Base-by-base conservation (phyloP, 1,140 invertebrate species). In the Cydia amplana region DNA sequence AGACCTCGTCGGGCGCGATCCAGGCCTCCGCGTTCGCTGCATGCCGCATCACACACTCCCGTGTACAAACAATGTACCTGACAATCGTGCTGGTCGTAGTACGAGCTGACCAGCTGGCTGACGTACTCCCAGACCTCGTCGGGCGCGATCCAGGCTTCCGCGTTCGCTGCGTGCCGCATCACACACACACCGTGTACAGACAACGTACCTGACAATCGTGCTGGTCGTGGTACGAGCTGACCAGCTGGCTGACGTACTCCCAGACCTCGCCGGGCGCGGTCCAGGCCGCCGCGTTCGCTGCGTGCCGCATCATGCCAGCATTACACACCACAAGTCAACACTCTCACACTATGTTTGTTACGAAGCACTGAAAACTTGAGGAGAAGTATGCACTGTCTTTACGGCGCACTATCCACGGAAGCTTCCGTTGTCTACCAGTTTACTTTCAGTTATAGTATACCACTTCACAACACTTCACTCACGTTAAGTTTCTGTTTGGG, bases 101-200 rank as follows among this genome's bases (percentile, higher is more conserved):
- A 92, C 14, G 89, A 92, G 85, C 87, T 92, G 85, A 92, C 91
- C 4, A 92, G 85, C 75, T 92, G 89, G 75, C 88, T 92, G 80
- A 92, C 89, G 80, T 91, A 92, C 86, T 92, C 91, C 91, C 91
- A 92, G 75, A 92, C 91, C 80, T 92, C 89, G 18, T 89, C 91
- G 74, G 91, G 91, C 67, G 91, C 91, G 36, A 88, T 91, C 91
- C 91, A 92, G 40, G 90, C 79, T 1, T 80, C 74, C 55, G 88
- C 81, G 77, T 83, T 86, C 14, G 86, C 88, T 70, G 83, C 83
- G 85, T 90, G 89, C 81, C 87, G 86, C 91, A 91, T 91, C 89
- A 90, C 32, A 43, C 40, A 43, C 12, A 46, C 43, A 14, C 40
- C 40, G 2, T 16, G 14, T n/a, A 49, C 46, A 49, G 18, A 60